These are phyloP conservation scores for Cirrhinus mrigala DNA, from an alignment of 2,797 vertebrate species.

Conservation along the genomic window DNA sequence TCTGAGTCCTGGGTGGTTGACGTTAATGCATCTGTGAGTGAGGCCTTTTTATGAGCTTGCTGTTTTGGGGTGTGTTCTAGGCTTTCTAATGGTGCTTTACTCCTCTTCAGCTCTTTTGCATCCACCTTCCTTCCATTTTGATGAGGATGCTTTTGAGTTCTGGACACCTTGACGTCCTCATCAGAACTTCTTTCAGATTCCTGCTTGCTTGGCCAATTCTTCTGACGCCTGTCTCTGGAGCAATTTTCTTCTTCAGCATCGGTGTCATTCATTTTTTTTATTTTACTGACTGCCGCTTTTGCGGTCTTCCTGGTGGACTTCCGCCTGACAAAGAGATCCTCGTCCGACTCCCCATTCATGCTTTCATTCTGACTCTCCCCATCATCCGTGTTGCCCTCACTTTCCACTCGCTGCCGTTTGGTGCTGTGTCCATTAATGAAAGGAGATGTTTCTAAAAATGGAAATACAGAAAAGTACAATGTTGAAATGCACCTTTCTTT, in stretches of 20 bases:
- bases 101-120: constrained; percentile 66
- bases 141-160: constrained; percentile 67
- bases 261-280: constrained; percentile 65
- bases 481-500: not conserved
- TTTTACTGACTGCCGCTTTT: constrained; percentile 64
- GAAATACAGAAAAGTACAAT: not conserved
- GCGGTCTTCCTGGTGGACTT: constrained; percentile 67
- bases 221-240: constrained; percentile 57
- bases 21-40: constrained; percentile 49
- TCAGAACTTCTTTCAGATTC: constrained; percentile 67
- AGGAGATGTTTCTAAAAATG: constrained; percentile 66
- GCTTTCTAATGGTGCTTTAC: constrained; percentile 70
- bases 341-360: constrained; percentile 60
- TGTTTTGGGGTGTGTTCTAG: constrained; percentile 73
- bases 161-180: constrained; percentile 67
- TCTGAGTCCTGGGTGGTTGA: constrained; percentile 66
- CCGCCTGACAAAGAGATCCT: constrained; percentile 47
- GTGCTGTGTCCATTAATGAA: constrained; percentile 75
- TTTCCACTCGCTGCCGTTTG: constrained; percentile 59
- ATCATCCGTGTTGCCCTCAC: constrained; percentile 70
- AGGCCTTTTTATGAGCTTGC: constrained; percentile 55
- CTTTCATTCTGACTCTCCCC: constrained; percentile 65
- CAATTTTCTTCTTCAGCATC: constrained; percentile 66
- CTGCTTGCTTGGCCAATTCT: constrained; percentile 53
- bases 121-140: constrained; percentile 78